phyloP scores from a whole-genome alignment of 2,113 vertebrate species.

The Anguilla rostrata region DNA sequence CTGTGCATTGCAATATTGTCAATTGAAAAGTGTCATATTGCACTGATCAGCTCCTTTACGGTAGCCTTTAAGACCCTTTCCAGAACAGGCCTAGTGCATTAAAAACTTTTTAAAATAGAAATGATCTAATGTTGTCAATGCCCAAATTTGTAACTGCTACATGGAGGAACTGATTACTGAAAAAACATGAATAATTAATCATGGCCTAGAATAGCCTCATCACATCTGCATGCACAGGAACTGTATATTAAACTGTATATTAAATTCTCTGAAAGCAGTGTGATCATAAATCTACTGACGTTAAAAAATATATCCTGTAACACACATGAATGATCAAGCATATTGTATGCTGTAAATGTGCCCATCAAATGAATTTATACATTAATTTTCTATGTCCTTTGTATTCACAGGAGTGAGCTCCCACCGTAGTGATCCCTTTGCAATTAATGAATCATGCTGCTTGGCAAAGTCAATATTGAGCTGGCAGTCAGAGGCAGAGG shows the following conservation, averaged over 20 bases:
- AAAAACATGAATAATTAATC: background rate
- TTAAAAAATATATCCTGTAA: too few species aligned
- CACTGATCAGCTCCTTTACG: too few species aligned
- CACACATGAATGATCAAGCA: too few species aligned
- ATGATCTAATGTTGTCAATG: background rate
- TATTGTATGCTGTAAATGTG: background rate
- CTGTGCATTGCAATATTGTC: background rate
- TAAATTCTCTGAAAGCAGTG: too few species aligned
- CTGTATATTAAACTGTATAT: too few species aligned
- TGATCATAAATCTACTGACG: too few species aligned
- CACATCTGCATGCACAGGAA: too few species aligned
- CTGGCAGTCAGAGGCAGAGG: background rate
- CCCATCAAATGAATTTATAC: background rate
- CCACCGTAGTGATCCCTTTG: background rate
- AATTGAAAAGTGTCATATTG: background rate
- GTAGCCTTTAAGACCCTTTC: background rate
- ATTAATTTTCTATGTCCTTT: background rate
- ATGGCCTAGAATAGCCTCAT: background rate
- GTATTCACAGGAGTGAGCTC: background rate
- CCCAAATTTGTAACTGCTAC: background rate
- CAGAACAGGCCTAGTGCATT: background rate
- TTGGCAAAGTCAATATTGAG: conserved; percentile 1
- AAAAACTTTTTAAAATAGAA: background rate
- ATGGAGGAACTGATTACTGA: background rate
- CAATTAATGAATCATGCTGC: background rate